Evolutionary conservation across 2,113 vertebrate species (phyloP).

Genomic region (Drymodes brunneopygia): DNA sequence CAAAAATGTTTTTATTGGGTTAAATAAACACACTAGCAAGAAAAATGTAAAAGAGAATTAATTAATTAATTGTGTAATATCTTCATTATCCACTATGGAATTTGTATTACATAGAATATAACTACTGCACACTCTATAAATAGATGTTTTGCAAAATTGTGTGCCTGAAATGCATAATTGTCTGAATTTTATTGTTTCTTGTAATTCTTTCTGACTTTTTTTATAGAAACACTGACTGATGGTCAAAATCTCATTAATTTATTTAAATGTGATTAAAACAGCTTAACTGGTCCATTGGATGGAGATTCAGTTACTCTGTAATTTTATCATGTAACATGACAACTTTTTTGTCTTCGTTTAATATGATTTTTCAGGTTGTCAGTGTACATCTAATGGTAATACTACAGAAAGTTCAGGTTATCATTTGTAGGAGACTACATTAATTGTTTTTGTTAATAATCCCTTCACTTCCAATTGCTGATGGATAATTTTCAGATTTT

Average conservation of each 20-base stretch:
- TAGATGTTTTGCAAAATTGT: neutral
- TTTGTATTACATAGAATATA: neutral
- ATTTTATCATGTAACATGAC: neutral
- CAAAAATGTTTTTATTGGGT: neutral
- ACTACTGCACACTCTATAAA: neutral
- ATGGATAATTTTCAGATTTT: neutral
- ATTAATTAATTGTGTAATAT: neutral
- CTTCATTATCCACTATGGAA: neutral
- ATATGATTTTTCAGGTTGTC: neutral
- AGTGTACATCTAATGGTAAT: neutral
- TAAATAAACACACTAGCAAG: neutral
- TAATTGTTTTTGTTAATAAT: neutral
- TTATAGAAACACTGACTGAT: neutral
- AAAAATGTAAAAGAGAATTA: neutral
- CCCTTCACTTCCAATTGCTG: neutral
- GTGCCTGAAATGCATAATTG: neutral
- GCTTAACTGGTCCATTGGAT: neutral
- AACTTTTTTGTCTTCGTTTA: neutral
- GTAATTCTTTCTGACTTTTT: neutral
- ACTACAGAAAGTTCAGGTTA: neutral
- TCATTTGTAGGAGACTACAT: neutral
- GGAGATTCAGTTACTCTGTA: neutral
- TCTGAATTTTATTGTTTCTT: neutral
- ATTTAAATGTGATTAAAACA: neutral
- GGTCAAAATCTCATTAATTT: neutral